phyloP scores from a whole-genome alignment of 2,797 vertebrate genomes.

The Sebastes diploproa region DNA sequence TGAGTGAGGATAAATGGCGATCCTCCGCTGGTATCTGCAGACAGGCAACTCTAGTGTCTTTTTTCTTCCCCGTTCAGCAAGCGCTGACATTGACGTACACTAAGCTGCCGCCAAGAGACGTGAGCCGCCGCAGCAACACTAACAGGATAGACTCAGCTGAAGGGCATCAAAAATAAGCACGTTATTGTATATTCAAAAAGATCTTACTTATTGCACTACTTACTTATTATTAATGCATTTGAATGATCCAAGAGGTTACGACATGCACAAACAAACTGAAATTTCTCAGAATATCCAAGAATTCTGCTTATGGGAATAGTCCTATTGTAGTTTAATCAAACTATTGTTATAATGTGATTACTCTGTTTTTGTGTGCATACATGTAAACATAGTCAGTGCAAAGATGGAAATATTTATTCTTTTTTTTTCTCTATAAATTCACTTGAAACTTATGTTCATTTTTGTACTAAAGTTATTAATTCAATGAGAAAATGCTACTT shows the following conservation, averaged over 20 bases:
- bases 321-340: too few species aligned
- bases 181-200: slow-evolving; percentile 7
- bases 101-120: slow-evolving; percentile 41
- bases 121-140: background rate
- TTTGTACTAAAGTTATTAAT: too few species aligned
- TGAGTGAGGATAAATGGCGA: slow-evolving; percentile 36
- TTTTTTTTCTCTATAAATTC: too few species aligned
- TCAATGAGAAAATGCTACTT: too few species aligned
- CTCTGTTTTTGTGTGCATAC: too few species aligned
- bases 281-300: too few species aligned
- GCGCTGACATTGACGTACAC: slow-evolving; percentile 40
- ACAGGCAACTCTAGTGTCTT: slow-evolving; percentile 23
- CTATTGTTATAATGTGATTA: too few species aligned
- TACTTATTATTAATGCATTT: background rate
- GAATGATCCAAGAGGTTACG: slow-evolving; percentile 13
- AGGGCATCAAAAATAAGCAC: slow-evolving; percentile 18
- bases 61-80: slow-evolving; percentile 26
- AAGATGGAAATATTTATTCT: too few species aligned
- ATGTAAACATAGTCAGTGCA: too few species aligned
- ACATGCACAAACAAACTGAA: too few species aligned
- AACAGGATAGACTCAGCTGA: slow-evolving; percentile 33
- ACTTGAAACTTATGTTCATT: too few species aligned
- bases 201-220: background rate
- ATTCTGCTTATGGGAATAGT: too few species aligned
- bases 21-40: slow-evolving; percentile 17